Percentiles rank a stretch among this genome's conserved stretches.
Evolutionary conservation across 2,888 invertebrate genomes (phyloP).

Genomic region (Eudemis profundana): DNA sequence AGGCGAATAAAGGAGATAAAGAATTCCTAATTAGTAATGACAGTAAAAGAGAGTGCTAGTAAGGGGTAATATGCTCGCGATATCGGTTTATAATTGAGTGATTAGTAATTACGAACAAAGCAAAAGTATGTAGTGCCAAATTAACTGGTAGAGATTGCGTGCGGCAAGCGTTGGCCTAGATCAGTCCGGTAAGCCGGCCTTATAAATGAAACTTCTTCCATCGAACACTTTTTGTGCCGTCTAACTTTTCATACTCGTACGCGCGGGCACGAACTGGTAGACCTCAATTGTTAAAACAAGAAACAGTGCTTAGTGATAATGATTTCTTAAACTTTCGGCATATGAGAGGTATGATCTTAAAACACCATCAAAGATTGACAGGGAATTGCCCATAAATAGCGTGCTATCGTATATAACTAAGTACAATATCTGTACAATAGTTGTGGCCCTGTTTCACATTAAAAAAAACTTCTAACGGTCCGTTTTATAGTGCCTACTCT

Average conservation of each 20-base stretch:
- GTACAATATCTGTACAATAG: too few relatives aligned
- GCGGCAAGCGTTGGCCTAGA: constrained; percentile 65
- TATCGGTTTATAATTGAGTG: constrained; percentile 34
- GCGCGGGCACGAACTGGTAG: constrained; percentile 14
- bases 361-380: too few relatives aligned
- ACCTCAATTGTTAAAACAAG: constrained; percentile 20
- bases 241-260: constrained; percentile 46
- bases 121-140: constrained; percentile 42
- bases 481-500: neutral
- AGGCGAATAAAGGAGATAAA: too few relatives aligned
- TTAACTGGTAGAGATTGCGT: constrained; percentile 60
- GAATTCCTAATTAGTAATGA: neutral
- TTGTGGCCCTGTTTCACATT: too few relatives aligned
- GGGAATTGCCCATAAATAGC: too few relatives aligned
- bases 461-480: neutral
- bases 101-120: constrained; percentile 33
- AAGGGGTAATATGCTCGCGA: constrained; percentile 4
- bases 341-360: too few relatives aligned
- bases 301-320: constrained; percentile 17
- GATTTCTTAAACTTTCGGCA: neutral
- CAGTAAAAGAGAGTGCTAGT: neutral
- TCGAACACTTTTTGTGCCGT: constrained; percentile 53
- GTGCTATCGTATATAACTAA: too few relatives aligned
- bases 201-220: constrained; percentile 60
- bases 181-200: constrained; percentile 59